Evolutionary conservation across 2,113 vertebrate species (phyloP).

Genomic region (Chloropsis hardwickii): DNA sequence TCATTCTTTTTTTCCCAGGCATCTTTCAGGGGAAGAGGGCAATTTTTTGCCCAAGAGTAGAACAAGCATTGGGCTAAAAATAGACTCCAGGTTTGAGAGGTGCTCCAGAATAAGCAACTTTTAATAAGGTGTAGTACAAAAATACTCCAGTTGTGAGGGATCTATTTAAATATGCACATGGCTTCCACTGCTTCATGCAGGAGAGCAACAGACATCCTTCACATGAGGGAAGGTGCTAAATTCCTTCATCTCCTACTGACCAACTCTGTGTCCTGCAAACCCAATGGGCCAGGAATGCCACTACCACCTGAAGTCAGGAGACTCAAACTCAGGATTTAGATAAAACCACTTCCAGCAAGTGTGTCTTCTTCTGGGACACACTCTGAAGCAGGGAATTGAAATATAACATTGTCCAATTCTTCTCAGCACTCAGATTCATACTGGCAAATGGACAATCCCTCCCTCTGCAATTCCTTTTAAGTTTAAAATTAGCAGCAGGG

Average conservation of each 20-base stretch:
- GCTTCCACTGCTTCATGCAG: neutral
- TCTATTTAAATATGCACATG: neutral
- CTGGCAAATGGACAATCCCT: neutral
- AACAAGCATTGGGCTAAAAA: neutral
- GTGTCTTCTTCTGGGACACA: neutral
- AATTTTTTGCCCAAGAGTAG: neutral
- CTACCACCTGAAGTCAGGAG: neutral
- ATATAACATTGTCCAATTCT: neutral
- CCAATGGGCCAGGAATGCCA: neutral
- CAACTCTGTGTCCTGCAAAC: neutral
- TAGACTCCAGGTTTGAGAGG: neutral
- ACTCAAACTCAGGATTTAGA: neutral
- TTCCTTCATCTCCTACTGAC: neutral
- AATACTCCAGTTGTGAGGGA: neutral
- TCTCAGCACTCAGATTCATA: neutral
- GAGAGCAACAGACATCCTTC: neutral
- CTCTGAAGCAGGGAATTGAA: neutral
- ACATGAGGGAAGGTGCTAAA: neutral
- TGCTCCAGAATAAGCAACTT: neutral
- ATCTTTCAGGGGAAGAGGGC: neutral
- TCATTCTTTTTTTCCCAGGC: neutral
- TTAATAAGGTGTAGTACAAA: neutral
- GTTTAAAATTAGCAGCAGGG: neutral
- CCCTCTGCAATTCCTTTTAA: neutral
- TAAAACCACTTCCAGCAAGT: neutral